These are phyloP conservation scores for Vulpes vulpes DNA, from an alignment of 2,113 vertebrate genomes.

Conservation along the genomic window DNA sequence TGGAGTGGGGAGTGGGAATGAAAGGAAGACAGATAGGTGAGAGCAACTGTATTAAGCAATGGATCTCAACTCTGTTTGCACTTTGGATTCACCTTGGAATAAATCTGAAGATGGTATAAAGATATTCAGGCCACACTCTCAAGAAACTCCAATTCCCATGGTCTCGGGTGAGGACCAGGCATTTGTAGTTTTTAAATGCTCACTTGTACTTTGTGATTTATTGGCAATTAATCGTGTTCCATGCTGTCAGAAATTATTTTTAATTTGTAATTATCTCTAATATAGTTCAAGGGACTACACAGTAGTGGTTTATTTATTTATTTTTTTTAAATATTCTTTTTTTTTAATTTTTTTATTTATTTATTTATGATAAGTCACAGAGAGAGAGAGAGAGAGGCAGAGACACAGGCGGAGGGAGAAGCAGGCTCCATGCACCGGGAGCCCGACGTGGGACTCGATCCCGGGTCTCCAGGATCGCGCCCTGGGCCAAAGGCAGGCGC, in stretches of 20 bases:
- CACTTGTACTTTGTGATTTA: constrained; percentile 42
- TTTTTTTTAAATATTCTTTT: too few species aligned
- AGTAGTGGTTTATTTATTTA: not conserved
- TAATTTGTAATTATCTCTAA: constrained; percentile 27
- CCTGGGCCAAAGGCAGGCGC: too few species aligned
- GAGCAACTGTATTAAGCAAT: not conserved
- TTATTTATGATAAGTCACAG: too few species aligned
- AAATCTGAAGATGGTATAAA: not conserved
- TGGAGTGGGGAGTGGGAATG: not conserved
- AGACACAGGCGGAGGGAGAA: too few species aligned
- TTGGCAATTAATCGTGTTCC: not conserved
- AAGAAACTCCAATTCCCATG: constrained; percentile 15
- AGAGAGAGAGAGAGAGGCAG: too few species aligned
- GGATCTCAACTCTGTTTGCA: not conserved
- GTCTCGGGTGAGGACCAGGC: not conserved
- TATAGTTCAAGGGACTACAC: not conserved
- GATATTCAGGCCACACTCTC: not conserved
- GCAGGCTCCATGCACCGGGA: too few species aligned
- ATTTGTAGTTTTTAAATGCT: constrained; percentile 8
- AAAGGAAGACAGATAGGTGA: not conserved
- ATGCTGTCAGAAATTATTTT: not conserved
- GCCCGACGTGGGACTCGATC: too few species aligned
- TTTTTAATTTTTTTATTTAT: too few species aligned
- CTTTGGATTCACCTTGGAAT: not conserved
- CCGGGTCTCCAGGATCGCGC: too few species aligned